These are phyloP conservation scores for Contarinia nasturtii DNA, from an alignment of 1,140 invertebrate species.

Conservation along the genomic window DNA sequence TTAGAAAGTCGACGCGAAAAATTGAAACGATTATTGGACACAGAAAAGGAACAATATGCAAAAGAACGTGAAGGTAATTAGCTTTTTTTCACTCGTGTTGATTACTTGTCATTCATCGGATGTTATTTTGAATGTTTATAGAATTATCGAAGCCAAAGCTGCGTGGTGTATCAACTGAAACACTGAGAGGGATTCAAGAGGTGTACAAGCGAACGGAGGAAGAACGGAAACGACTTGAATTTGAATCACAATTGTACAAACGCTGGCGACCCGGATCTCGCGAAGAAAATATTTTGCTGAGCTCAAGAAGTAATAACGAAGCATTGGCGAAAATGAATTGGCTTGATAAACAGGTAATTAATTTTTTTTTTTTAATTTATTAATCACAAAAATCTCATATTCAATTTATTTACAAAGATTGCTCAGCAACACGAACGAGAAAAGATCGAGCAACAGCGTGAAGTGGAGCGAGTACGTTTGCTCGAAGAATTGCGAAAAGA, in stretches of 20 bases:
- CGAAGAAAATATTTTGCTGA: slow-evolving; percentile 20
- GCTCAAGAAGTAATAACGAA: slow-evolving; percentile 17
- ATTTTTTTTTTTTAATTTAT: background rate
- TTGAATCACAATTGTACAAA: slow-evolving; percentile 28
- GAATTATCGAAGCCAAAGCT: slow-evolving; percentile 4
- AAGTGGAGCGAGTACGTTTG: slow-evolving; percentile 20
- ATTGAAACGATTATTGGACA: slow-evolving; percentile 27
- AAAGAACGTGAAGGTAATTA: background rate
- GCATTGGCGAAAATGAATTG: slow-evolving; percentile 28
- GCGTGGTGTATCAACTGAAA: slow-evolving; percentile 8
- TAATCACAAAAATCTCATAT: background rate
- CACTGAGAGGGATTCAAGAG: slow-evolving; percentile 11
- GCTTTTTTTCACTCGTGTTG: too few species aligned
- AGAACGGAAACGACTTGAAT: slow-evolving; percentile 24
- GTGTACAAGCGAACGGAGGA: slow-evolving; percentile 18
- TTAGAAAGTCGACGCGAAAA: slow-evolving; percentile 24
- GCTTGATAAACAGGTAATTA: slow-evolving; percentile 23
- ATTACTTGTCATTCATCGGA: background rate
- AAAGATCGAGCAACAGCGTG: slow-evolving; percentile 17
- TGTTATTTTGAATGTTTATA: background rate
- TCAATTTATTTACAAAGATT: slow-evolving; percentile 10
- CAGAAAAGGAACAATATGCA: slow-evolving; percentile 25
- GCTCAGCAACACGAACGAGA: slow-evolving; percentile 25
- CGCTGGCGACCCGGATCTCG: slow-evolving; percentile 24
- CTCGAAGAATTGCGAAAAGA: slow-evolving; percentile 17